Conservation (phyloP, 2,797 vertebrate species). For the Uromys caudimaculatus region DNA sequence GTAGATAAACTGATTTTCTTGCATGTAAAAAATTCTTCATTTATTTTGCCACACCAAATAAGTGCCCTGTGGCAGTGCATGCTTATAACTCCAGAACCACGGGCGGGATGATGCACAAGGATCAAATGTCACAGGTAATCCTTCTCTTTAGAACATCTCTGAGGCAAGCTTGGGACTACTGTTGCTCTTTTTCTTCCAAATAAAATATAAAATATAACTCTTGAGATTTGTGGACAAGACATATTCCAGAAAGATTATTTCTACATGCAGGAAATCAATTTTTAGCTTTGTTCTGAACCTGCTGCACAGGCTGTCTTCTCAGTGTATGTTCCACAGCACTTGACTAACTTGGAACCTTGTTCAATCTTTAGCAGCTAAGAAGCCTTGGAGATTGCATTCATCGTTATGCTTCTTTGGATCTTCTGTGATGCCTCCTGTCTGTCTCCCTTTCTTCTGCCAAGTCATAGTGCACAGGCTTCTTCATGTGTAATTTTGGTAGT, state of each 20-base stretch:
- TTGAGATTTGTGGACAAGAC: not conserved
- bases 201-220: not conserved
- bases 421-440: not conserved
- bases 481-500: no score
- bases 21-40: not conserved
- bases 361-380: not conserved
- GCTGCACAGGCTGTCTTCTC: no score
- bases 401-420: not conserved
- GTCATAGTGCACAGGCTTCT: no score
- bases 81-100: not conserved
- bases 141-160: not conserved
- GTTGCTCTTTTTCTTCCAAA: no score
- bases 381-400: not conserved
- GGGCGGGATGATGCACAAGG: rapidly evolving
- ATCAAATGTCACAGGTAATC: not conserved
- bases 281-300: not conserved
- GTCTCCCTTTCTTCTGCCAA: no score
- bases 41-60: not conserved
- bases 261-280: not conserved
- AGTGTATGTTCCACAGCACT: not conserved
- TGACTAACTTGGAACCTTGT: no score
- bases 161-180: not conserved
- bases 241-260: not conserved
- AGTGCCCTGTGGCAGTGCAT: no score
- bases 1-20: not conserved